phyloP scores from a whole-genome alignment of 2,888 invertebrate genomes.

The Ennomos erosarius region DNA sequence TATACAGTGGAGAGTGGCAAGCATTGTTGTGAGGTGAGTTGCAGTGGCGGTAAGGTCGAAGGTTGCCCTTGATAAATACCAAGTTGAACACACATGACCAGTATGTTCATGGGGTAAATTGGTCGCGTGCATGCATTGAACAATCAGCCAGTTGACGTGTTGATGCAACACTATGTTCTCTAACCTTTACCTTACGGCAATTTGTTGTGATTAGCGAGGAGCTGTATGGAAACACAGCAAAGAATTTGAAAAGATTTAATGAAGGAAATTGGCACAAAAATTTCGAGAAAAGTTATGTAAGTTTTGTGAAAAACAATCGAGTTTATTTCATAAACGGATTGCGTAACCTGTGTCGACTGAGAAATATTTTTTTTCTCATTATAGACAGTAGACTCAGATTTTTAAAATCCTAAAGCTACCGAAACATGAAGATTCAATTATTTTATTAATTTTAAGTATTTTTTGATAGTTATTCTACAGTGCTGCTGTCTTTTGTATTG shows the following conservation, averaged over 20 bases:
- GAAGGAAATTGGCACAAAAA: too few species aligned
- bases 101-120: slow-evolving; percentile 55
- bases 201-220: slow-evolving; percentile 38
- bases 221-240: slow-evolving; percentile 29
- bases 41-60: slow-evolving; percentile 63
- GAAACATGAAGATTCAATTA: too few species aligned
- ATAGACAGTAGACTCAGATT: too few species aligned
- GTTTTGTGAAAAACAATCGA: too few species aligned
- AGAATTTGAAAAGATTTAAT: not conserved
- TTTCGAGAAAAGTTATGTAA: too few species aligned
- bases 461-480: too few species aligned
- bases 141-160: slow-evolving; percentile 60
- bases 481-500: too few species aligned
- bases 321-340: too few species aligned
- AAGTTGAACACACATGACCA: slow-evolving; percentile 49
- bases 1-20: slow-evolving; percentile 55
- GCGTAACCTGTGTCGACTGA: too few species aligned
- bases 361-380: too few species aligned
- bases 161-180: slow-evolving; percentile 39
- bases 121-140: slow-evolving; percentile 62
- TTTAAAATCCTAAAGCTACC: too few species aligned
- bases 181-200: slow-evolving; percentile 33
- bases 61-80: slow-evolving; percentile 68
- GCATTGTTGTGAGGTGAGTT: slow-evolving; percentile 75
- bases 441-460: too few species aligned